A percentile compares a stretch with the other conserved stretches of the same genome.
Evolutionary conservation across 2,797 vertebrate genomes (phyloP).

Genomic region (Mormyrops boulengeri): DNA sequence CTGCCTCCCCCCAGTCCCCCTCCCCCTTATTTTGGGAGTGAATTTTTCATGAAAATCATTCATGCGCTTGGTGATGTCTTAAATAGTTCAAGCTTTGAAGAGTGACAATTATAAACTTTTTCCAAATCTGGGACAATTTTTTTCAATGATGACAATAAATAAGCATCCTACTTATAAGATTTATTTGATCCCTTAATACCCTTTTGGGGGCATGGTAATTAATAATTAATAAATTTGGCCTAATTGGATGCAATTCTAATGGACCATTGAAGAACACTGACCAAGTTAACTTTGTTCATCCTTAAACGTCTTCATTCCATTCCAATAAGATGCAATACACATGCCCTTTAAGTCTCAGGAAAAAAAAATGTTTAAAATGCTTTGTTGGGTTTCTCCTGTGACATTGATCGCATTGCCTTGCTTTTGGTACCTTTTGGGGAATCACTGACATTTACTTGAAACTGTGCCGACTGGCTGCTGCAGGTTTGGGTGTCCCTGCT

Average conservation of each 20-base stretch:
- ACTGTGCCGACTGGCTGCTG: neutral
- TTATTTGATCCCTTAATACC: neutral
- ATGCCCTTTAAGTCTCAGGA: neutral
- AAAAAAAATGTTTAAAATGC: neutral
- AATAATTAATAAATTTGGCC: neutral
- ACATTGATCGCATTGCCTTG: neutral
- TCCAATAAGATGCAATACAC: neutral
- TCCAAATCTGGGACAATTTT: neutral
- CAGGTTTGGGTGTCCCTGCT: neutral
- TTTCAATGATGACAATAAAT: neutral
- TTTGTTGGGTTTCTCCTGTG: neutral
- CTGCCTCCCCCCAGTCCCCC: neutral
- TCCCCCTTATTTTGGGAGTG: neutral
- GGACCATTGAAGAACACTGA: neutral
- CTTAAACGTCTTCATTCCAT: neutral
- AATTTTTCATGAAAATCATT: neutral
- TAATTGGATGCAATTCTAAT: neutral
- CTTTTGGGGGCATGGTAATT: neutral
- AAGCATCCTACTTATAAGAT: neutral
- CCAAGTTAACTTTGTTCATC: neutral
- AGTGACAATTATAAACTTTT: neutral
- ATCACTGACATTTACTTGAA: constrained; percentile 2
- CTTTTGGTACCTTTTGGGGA: neutral
- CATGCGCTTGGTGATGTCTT: neutral
- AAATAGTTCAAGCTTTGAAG: neutral